Percentiles rank a stretch among this genome's conserved stretches.
Conservation (phyloP, 1,140 invertebrate genomes). For the Papilio dardanus region DNA sequence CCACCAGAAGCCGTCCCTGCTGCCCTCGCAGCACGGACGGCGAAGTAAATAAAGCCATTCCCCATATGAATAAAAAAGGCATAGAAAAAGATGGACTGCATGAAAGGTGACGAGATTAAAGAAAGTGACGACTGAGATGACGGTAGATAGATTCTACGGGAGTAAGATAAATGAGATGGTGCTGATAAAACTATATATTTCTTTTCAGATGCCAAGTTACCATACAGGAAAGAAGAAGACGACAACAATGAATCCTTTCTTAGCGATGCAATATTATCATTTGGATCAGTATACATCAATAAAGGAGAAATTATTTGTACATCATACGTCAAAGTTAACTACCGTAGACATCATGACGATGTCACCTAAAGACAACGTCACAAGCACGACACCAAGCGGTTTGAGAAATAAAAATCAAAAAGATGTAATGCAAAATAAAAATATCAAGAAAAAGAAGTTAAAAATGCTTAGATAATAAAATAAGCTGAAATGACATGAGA, state of each 20-base stretch:
- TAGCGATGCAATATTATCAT: conserved; percentile 14
- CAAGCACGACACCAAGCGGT: neutral
- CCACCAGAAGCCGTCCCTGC: too few species aligned
- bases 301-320: neutral
- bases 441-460: conserved; percentile 5
- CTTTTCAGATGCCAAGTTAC: conserved; percentile 56
- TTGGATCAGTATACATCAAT: neutral
- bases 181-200: neutral
- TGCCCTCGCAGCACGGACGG: too few species aligned
- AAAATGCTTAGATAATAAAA: too few species aligned
- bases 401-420: conserved; percentile 1
- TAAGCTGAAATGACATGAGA: too few species aligned
- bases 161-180: too few species aligned
- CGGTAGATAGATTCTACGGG: too few species aligned
- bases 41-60: too few species aligned
- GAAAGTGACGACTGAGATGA: too few species aligned
- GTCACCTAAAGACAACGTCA: neutral
- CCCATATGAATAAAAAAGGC: too few species aligned
- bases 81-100: too few species aligned
- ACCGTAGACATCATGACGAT: neutral
- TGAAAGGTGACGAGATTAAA: too few species aligned
- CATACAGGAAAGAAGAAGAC: conserved; percentile 52
- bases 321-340: neutral
- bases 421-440: neutral
- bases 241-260: conserved; percentile 44